phyloP scores from a whole-genome alignment of 2,888 invertebrate genomes.

The Odontothrips loti region DNA sequence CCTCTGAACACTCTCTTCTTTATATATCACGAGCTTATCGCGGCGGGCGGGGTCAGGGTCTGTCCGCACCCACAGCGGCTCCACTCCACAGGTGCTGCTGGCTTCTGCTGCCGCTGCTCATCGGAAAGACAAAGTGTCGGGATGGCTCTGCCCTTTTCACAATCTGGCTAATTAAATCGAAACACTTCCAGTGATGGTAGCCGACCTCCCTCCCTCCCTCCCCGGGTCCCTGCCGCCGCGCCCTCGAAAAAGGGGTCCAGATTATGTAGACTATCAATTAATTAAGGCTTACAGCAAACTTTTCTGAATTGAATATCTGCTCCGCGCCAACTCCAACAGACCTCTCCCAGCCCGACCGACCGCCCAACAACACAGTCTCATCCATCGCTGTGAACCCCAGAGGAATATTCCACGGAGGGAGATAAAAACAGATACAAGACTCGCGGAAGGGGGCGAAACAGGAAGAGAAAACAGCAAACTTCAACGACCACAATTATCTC shows the following conservation, averaged over 20 bases:
- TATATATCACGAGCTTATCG: no score
- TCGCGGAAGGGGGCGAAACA: no score
- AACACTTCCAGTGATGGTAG: neutral
- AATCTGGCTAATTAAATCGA: slow-evolving; percentile 23
- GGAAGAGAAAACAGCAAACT: no score
- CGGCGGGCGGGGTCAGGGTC: no score
- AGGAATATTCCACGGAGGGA: no score
- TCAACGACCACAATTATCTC: no score
- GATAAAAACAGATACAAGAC: no score
- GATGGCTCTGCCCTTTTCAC: neutral
- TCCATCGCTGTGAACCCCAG: neutral
- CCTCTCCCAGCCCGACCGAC: neutral
- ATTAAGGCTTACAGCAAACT: slow-evolving; percentile 11
- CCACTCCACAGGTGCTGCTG: no score
- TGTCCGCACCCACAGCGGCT: no score
- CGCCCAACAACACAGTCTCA: neutral
- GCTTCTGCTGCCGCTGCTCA: neutral
- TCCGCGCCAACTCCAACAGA: neutral
- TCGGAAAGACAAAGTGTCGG: neutral
- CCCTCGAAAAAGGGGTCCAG: neutral
- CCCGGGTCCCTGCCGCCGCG: neutral
- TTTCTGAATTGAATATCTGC: slow-evolving; percentile 9
- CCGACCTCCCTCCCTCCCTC: neutral
- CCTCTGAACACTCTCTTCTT: no score
- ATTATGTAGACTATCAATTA: slow-evolving; percentile 18